These are phyloP conservation scores for Mythimna vitellina DNA, from an alignment of 2,888 invertebrate genomes.

Conservation along the genomic window DNA sequence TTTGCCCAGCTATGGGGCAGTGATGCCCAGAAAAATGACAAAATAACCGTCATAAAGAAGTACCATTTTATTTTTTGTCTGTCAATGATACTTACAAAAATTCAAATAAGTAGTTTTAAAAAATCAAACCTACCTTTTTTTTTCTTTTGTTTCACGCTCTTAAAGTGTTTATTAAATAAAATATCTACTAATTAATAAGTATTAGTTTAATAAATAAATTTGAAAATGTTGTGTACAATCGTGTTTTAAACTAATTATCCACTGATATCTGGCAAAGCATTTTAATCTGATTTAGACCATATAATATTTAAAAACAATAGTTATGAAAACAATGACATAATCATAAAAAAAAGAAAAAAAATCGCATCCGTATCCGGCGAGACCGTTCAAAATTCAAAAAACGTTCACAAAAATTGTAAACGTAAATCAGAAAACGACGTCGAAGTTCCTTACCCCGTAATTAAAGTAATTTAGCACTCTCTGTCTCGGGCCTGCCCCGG, in stretches of 20 bases:
- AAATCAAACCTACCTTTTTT: too few relatives aligned
- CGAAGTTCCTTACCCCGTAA: conserved; percentile 68
- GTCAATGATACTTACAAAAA: too few relatives aligned
- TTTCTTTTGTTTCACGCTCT: too few relatives aligned
- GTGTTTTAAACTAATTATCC: background rate
- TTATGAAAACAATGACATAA: conserved; percentile 6
- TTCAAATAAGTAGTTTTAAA: too few relatives aligned
- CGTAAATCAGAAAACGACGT: conserved; percentile 69
- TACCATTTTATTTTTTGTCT: too few relatives aligned
- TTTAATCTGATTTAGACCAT: background rate
- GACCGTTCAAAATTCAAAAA: conserved; percentile 54
- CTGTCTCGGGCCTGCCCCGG: conserved; percentile 78
- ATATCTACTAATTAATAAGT: background rate
- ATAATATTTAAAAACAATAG: background rate
- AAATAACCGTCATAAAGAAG: too few relatives aligned
- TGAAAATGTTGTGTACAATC: too few relatives aligned
- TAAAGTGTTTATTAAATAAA: background rate
- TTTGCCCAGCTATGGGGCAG: too few relatives aligned
- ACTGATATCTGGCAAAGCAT: background rate
- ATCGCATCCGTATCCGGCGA: conserved; percentile 46
- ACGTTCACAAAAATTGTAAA: conserved; percentile 55
- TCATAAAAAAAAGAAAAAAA: background rate
- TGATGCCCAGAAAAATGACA: too few relatives aligned
- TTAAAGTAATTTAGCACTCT: conserved; percentile 87
- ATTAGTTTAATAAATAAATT: too few relatives aligned